A percentile compares a stretch with the other conserved stretches of the same genome.
Conservation (phyloP, 1,140 invertebrate species). For the Panagrolaimus sp. region DNA sequence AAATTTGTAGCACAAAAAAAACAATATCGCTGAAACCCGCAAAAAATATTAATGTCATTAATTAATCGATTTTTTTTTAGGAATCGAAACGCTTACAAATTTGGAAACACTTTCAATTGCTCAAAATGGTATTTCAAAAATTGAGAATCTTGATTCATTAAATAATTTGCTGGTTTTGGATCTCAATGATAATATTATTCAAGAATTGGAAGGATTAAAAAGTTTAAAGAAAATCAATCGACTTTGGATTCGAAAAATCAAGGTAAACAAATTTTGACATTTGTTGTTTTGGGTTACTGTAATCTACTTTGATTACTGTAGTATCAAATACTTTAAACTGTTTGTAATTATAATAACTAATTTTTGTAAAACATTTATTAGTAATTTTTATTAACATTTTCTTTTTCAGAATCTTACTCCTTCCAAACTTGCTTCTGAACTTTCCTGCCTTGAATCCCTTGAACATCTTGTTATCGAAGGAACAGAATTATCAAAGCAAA, state of each 20-base stretch:
- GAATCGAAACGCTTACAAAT: conserved; percentile 2
- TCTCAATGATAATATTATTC: neutral
- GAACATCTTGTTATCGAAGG: conserved; percentile 4
- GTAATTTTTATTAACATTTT: no score
- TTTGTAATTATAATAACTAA: no score
- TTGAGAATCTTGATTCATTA: neutral
- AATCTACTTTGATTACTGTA: no score
- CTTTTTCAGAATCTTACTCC: neutral
- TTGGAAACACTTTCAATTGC: neutral
- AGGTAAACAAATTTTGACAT: neutral
- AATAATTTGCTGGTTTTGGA: neutral
- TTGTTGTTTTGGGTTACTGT: neutral
- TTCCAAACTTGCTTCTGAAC: neutral
- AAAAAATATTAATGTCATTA: no score
- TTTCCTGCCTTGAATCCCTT: neutral
- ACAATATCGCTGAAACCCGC: no score
- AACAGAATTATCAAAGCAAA: neutral
- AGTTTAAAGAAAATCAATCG: neutral
- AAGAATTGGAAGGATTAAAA: neutral
- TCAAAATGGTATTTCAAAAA: neutral
- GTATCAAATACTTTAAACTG: no score
- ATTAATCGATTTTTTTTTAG: neutral
- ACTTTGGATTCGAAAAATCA: conserved; percentile 4
- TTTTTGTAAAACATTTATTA: no score
- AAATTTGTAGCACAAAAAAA: no score